Conservation (phyloP, 2,797 vertebrate genomes). For the Schizopygopsis malacanthus region DNA sequence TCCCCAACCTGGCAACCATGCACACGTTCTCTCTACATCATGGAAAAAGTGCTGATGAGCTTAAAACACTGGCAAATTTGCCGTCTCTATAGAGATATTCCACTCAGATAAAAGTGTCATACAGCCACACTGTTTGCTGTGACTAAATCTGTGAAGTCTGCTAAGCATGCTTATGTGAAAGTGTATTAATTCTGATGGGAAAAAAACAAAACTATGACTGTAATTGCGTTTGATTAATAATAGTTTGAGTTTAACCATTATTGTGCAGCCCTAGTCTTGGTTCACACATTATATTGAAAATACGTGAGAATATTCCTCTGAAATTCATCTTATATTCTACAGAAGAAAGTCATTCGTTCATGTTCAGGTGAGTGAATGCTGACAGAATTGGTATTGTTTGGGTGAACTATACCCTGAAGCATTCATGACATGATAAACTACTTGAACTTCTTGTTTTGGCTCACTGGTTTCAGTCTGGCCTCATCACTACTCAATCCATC, state of each 20-base stretch:
- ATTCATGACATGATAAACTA: not conserved
- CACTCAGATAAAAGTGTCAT: not conserved
- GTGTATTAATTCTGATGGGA: too few relatives aligned
- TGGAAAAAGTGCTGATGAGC: too few relatives aligned
- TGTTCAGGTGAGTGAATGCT: not conserved
- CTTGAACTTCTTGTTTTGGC: constrained; percentile 3
- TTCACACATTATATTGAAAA: not conserved
- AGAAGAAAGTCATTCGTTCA: not conserved
- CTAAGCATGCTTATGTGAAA: too few relatives aligned
- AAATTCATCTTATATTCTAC: not conserved
- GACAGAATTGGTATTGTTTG: not conserved
- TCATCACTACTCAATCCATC: not conserved
- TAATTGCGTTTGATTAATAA: too few relatives aligned
- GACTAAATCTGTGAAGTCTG: not conserved
- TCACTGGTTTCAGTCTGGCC: not conserved
- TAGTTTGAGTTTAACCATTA: not conserved
- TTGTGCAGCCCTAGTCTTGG: not conserved
- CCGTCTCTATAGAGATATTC: not conserved
- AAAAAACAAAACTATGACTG: too few relatives aligned
- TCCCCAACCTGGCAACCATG: not conserved
- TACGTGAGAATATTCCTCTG: not conserved
- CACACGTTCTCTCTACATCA: not conserved
- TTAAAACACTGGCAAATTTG: too few relatives aligned
- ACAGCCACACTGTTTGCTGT: not conserved
- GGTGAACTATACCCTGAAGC: not conserved